These are phyloP conservation scores for Drosophila arawakana DNA, from an alignment of 1,140 invertebrate species.

Conservation along the genomic window DNA sequence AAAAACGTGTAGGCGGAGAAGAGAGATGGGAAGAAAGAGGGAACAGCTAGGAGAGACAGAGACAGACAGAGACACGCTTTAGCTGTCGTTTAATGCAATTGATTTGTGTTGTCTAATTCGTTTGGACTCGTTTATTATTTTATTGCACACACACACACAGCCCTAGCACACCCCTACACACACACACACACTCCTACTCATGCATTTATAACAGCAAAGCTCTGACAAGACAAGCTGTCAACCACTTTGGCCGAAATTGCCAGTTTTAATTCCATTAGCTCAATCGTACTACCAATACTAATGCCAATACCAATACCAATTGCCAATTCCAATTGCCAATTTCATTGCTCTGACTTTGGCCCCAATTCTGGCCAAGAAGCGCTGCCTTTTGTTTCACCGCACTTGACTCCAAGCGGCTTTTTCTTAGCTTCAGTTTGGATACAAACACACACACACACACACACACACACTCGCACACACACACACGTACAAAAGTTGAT, in stretches of 20 bases:
- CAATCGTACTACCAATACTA: conserved; percentile 12
- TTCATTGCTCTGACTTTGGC: conserved; percentile 9
- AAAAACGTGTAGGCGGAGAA: background rate
- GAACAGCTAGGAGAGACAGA: background rate
- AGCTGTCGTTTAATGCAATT: conserved; percentile 76
- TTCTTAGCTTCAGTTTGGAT: conserved; percentile 30
- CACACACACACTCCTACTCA: conserved; percentile 5
- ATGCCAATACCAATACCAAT: conserved; percentile 13
- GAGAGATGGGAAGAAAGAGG: no score
- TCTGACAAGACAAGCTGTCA: conserved; percentile 57
- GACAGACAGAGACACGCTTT: conserved; percentile 54
- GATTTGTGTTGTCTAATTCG: conserved; percentile 76
- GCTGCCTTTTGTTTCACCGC: conserved; percentile 29
- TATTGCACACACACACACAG: conserved; percentile 18
- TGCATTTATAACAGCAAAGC: background rate
- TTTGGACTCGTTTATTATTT: conserved; percentile 61
- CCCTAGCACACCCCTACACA: conserved; percentile 4
- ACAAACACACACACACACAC: conserved; percentile 1
- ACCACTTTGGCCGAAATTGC: conserved; percentile 67
- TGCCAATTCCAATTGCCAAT: conserved; percentile 5
- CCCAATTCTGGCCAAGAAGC: conserved; percentile 11
- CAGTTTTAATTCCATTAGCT: conserved; percentile 82
- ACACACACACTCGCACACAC: conserved; percentile 19
- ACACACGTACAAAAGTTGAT: conserved; percentile 67
- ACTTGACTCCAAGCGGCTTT: conserved; percentile 14